Evolutionary conservation across 2,888 invertebrate genomes (phyloP).

Genomic region (Tipula confusa): DNA sequence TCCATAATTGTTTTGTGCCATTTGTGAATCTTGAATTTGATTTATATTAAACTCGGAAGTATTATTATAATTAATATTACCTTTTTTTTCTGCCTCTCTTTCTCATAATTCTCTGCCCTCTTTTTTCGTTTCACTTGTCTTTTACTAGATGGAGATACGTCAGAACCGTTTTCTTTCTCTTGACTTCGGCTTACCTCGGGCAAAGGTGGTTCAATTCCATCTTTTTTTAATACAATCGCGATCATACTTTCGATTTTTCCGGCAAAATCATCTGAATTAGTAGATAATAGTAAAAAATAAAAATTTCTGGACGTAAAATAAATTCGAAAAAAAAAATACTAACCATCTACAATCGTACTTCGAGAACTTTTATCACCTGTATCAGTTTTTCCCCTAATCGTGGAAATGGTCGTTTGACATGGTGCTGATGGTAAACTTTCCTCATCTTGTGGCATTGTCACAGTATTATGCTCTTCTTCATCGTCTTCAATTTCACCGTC

Average conservation of each 20-base stretch:
- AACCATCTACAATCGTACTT: neutral
- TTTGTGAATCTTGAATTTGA: slow-evolving; percentile 29
- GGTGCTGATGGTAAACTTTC: slow-evolving; percentile 32
- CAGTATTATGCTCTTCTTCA: slow-evolving; percentile 49
- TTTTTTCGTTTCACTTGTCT: slow-evolving; percentile 54
- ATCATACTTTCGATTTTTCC: slow-evolving; percentile 74
- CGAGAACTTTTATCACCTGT: neutral
- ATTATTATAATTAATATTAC: neutral
- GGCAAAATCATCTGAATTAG: slow-evolving; percentile 68
- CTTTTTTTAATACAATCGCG: slow-evolving; percentile 68
- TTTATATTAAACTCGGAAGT: neutral
- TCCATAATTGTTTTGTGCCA: slow-evolving; percentile 35
- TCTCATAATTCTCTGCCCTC: slow-evolving; percentile 50
- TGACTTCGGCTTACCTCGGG: slow-evolving; percentile 39
- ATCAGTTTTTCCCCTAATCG: neutral
- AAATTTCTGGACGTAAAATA: neutral
- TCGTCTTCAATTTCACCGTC: slow-evolving; percentile 80
- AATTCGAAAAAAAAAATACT: neutral
- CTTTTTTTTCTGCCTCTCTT: neutral
- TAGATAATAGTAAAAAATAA: too few species aligned
- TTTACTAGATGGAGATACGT: neutral
- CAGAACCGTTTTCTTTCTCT: neutral
- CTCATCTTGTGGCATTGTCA: slow-evolving; percentile 36
- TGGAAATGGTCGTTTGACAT: slow-evolving; percentile 32
- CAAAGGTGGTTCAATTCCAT: slow-evolving; percentile 50